Evolutionary conservation across 1,140 invertebrate genomes (phyloP).

Genomic region (Monomorium pharaonis): DNA sequence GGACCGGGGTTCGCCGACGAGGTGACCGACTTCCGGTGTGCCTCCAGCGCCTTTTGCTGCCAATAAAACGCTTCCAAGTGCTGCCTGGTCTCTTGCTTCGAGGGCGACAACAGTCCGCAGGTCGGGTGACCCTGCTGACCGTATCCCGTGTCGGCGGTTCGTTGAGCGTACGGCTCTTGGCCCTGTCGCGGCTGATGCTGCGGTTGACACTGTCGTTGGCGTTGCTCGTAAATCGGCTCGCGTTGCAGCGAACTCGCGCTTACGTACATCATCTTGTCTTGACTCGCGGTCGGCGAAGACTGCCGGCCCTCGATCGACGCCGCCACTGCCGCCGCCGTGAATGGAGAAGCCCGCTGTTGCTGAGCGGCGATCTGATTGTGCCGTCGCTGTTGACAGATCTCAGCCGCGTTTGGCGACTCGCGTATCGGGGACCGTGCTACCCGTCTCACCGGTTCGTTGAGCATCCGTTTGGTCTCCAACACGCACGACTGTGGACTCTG

Average conservation of each 20-base stretch:
- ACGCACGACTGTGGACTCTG: not conserved
- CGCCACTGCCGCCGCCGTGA: not conserved
- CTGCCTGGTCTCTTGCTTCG: slow-evolving; percentile 80
- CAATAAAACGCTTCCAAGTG: slow-evolving; percentile 81
- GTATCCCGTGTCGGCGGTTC: slow-evolving; percentile 11
- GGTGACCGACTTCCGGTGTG: slow-evolving; percentile 69
- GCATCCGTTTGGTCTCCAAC: not conserved
- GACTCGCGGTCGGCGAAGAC: not conserved
- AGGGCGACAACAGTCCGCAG: slow-evolving; percentile 68
- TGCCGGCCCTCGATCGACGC: not conserved
- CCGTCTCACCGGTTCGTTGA: not conserved
- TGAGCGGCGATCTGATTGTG: not conserved
- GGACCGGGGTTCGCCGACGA: slow-evolving; percentile 26
- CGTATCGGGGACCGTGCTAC: not conserved
- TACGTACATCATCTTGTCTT: not conserved
- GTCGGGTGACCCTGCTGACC: not conserved
- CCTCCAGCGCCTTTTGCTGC: slow-evolving; percentile 81
- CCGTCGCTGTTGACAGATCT: not conserved
- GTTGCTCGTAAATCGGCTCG: slow-evolving; percentile 19
- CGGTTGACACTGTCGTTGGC: not conserved
- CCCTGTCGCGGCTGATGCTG: slow-evolving; percentile 4
- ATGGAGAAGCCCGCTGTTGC: not conserved
- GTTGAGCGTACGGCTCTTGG: slow-evolving; percentile 29
- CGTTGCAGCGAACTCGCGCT: slow-evolving; percentile 25
- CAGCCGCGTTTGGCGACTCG: not conserved